phyloP scores from a whole-genome alignment of 2,113 vertebrate species.

The Pelecanus crispus region DNA sequence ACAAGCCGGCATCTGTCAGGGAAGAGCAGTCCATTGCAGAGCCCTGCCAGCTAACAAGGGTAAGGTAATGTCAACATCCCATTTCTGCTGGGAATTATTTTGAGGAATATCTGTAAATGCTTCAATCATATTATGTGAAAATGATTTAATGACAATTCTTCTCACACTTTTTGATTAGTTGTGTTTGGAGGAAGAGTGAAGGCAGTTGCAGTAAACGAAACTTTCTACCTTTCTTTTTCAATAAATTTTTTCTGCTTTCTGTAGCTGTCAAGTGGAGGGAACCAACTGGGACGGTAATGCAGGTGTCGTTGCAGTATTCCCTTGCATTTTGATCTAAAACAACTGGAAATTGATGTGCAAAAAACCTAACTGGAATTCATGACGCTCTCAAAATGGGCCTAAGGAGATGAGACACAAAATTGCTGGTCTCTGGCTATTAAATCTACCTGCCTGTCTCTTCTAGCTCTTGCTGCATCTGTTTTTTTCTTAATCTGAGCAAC shows the following conservation, averaged over 20 bases:
- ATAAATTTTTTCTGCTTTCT: background rate
- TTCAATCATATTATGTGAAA: background rate
- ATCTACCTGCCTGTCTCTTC: background rate
- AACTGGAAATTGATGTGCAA: background rate
- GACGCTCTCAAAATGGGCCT: background rate
- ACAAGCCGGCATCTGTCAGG: conserved; percentile 70
- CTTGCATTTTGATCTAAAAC: background rate
- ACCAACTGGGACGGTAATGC: background rate
- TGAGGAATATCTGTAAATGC: background rate
- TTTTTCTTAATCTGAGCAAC: background rate
- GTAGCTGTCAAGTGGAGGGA: background rate
- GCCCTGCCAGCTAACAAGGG: conserved; percentile 82
- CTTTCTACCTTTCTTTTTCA: background rate
- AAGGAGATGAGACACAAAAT: background rate
- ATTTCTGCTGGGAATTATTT: background rate
- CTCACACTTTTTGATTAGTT: background rate
- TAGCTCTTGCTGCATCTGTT: background rate
- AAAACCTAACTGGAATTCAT: background rate
- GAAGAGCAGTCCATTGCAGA: conserved; percentile 79
- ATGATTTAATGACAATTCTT: background rate
- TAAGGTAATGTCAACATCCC: conserved; percentile 70
- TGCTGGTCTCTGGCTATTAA: background rate
- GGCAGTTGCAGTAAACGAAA: background rate
- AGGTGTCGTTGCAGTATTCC: background rate
- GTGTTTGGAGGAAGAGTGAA: background rate